Percentiles rank a stretch among this genome's conserved stretches.
Conservation (phyloP, 2,797 vertebrate species). For the Melanotaenia pygmaea region DNA sequence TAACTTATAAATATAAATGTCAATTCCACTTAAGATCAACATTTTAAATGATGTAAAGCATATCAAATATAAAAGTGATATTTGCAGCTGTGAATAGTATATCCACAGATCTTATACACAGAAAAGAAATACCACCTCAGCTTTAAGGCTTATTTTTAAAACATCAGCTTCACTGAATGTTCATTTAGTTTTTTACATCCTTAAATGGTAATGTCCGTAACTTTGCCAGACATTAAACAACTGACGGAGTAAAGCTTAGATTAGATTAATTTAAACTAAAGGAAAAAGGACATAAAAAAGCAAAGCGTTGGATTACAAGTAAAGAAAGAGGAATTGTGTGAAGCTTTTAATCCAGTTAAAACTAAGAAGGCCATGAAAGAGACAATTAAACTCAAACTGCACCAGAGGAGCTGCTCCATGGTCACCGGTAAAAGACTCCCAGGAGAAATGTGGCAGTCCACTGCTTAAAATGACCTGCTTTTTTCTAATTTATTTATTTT, state of each 20-base stretch:
- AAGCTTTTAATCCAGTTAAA: neutral
- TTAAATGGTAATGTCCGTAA: slow-evolving; percentile 11
- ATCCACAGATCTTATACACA: neutral
- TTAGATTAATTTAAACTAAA: slow-evolving; percentile 2
- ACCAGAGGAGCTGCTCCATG: slow-evolving; percentile 9
- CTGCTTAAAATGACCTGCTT: slow-evolving; percentile 2
- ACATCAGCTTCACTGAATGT: slow-evolving; percentile 24
- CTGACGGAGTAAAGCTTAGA: neutral
- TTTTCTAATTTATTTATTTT: neutral
- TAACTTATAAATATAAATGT: neutral
- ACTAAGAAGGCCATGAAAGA: slow-evolving; percentile 11
- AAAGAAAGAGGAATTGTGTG: neutral
- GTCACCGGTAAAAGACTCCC: slow-evolving; percentile 12
- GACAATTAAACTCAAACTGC: slow-evolving; percentile 31
- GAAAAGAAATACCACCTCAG: slow-evolving; percentile 7
- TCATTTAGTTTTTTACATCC: slow-evolving; percentile 13
- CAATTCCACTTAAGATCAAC: neutral
- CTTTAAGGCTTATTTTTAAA: slow-evolving; percentile 22
- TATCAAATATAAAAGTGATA: neutral
- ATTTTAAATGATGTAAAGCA: neutral
- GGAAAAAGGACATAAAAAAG: neutral
- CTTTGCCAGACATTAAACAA: slow-evolving; percentile 2
- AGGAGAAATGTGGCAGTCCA: neutral
- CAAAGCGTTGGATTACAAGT: neutral
- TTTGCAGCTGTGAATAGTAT: neutral